A percentile compares a stretch with the other conserved stretches of the same genome.
These are phyloP conservation scores for Forbesichthys papilliferus DNA, from an alignment of 2,113 vertebrate species.

Conservation along the genomic window DNA sequence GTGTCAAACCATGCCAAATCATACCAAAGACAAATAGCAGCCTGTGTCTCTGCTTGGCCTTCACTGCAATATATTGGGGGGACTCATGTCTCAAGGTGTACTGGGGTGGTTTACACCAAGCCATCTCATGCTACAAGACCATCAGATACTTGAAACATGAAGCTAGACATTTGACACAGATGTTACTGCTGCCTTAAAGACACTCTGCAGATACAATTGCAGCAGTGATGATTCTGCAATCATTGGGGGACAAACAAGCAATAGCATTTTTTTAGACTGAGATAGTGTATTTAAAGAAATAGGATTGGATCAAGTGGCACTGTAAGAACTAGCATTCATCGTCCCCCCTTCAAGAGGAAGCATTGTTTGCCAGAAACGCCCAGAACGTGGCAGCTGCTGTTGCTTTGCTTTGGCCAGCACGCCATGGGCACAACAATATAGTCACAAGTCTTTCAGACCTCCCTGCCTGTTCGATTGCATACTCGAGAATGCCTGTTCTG, in stretches of 20 bases:
- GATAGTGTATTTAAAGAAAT: neutral
- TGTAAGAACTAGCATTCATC: conserved; percentile 26
- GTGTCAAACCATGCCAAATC: neutral
- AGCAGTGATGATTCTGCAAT: neutral
- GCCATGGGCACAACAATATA: conserved; percentile 42
- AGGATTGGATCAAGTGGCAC: conserved; percentile 5
- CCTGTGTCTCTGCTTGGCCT: neutral
- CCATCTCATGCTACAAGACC: no score
- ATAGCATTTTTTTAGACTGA: neutral
- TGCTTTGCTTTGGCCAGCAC: conserved; percentile 22
- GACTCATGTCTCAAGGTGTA: no score
- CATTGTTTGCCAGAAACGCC: conserved; percentile 37
- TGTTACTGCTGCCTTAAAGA: conserved; percentile 18
- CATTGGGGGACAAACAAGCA: neutral
- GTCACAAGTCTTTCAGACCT: conserved; percentile 40
- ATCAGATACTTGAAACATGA: conserved; percentile 4
- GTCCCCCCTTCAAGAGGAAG: conserved; percentile 48
- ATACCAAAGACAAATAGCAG: no score
- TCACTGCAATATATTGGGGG: no score
- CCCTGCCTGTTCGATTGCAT: conserved; percentile 32
- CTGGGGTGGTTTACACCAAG: no score
- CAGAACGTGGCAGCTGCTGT: conserved; percentile 27
- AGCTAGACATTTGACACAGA: conserved; percentile 8
- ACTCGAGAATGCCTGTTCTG: conserved; percentile 27
- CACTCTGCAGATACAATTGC: no score